Evolutionary conservation across 2,888 invertebrate genomes (phyloP), one percentile per base, ranked within the genome.

Genomic region (Thera britannica): DNA sequence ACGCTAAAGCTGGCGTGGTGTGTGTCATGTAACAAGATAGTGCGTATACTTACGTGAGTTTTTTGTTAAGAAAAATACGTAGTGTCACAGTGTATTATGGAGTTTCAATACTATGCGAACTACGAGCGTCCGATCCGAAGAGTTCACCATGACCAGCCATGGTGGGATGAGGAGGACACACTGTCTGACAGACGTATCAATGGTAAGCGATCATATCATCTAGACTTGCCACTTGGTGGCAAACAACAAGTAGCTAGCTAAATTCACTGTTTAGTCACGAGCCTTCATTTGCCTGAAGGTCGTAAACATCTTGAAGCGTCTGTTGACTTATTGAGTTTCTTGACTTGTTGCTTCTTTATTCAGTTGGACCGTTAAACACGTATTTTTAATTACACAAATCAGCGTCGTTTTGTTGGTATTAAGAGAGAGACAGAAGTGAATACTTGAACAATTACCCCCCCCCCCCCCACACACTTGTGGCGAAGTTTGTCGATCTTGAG

Each of bases 161-260:
- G 90, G 85, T 93, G 93, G 93, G 93, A 93, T 49, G 93, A 93
- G 75, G 93, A 93, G 68, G 93, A 93, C 71, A 93, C 84, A 2
- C 84, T 93, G 12, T 90, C 92, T 11, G 92, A 93, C 79, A 84
- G 93, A 72, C 87, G 85, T 54, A 82, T 89, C 57, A 86, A 92
- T 80, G 93, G 93, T 93, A 86, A 89, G 86, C 64, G 11, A 23
- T 55, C 41, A 12, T 57, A 6, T 0, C 36, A n/a, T 57, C 11
- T 44, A 12, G 35, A 46, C 54, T 52, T 34, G 44, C 7, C 36
- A 38, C 6, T 38, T 38, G 38, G 23, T 23, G 23, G 23, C 23
- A 23, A 23, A 23, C 23, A 23, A 9, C 44, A 46, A 9, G 8
- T 46, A 46, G 8, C 44, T 41, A 46, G 9, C 2, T 46, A 46